phyloP scores from a whole-genome alignment of 2,797 vertebrate species.

The Mycteria americana region DNA sequence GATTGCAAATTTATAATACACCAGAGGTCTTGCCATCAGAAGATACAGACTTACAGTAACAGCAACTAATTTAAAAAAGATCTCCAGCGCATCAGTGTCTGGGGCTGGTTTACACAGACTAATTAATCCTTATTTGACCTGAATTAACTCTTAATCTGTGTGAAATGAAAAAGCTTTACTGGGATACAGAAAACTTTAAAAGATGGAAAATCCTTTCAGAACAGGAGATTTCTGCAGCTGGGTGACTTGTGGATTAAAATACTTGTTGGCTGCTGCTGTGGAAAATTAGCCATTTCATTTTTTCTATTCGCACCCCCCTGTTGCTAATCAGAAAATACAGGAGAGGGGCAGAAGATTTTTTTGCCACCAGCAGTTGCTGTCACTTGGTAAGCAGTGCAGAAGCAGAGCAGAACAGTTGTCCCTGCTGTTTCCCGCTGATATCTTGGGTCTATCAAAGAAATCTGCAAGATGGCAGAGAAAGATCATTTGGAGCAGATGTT shows the following conservation, averaged over 20 bases:
- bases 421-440: not conserved
- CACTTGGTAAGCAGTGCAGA: not conserved
- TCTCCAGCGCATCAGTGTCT: constrained; percentile 58
- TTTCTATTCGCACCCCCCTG: not conserved
- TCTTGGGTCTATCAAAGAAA: not conserved
- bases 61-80: constrained; percentile 63
- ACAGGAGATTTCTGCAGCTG: not conserved
- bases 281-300: constrained; percentile 21
- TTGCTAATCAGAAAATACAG: not conserved
- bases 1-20: constrained; percentile 67
- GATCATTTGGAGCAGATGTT: not conserved
- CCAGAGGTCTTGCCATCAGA: constrained; percentile 63
- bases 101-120: constrained; percentile 64
- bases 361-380: constrained; percentile 1
- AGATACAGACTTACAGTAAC: constrained; percentile 62
- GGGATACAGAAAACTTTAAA: constrained; percentile 40
- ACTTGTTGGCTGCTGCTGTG: not conserved
- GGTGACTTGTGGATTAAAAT: constrained; percentile 15
- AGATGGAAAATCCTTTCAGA: constrained; percentile 31
- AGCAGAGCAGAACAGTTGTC: not conserved
- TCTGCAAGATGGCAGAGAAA: not conserved
- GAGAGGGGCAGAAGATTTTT: not conserved
- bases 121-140: constrained; percentile 77
- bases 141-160: constrained; percentile 72
- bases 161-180: constrained; percentile 64